Base-by-base conservation (phyloP, 2,113 vertebrate genomes). In the Ammospiza caudacuta region DNA sequence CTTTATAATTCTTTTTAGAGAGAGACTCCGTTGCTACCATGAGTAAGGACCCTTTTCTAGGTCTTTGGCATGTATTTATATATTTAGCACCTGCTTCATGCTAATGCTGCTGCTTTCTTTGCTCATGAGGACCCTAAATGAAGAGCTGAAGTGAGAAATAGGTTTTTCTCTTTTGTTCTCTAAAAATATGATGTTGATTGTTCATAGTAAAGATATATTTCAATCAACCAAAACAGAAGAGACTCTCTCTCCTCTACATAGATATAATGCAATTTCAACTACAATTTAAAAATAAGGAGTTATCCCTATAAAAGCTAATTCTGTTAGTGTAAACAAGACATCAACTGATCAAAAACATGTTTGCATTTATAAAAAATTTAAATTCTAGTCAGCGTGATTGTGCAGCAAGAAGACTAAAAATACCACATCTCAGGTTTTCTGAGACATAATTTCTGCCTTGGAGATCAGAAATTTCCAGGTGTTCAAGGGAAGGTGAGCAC, bases 271-370 rank as follows among this genome's bases (percentile, higher is more conserved):
- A 67, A 64, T 88, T 94, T 81, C 66, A 82, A 15, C 55, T 73
- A 29, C 29, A 87, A 44, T 64, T 93, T 83, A n/a, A 95, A 90
- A 96, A 52, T 73, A n/a, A 81, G 49, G 15, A 67, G 35, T 79
- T 95, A 83, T 79, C 24, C 9, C 25, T 76, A 21, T 41, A 80
- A 89, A 93, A 93, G 54, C 64, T 87, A 80, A 83, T 87, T 81
- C 8, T 22, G 22, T 90, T 85, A 90, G 51, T 90, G 51, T 86
- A 92, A 93, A 76, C 0, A 4, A 95, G 86, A 61, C 13, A 22
- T 74, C 67, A 89, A 86, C 61, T 74, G 46, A 93, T 87, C 67
- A 83, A 92, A 94, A 95, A 67, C 51, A 86, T 87, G 85, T 94
- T 86, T 82, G 54, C 44, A 82, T 74, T 79, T 94, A 67, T 95